Evolutionary conservation across 2,113 vertebrate genomes (phyloP).

Genomic region (Tamias sibiricus): DNA sequence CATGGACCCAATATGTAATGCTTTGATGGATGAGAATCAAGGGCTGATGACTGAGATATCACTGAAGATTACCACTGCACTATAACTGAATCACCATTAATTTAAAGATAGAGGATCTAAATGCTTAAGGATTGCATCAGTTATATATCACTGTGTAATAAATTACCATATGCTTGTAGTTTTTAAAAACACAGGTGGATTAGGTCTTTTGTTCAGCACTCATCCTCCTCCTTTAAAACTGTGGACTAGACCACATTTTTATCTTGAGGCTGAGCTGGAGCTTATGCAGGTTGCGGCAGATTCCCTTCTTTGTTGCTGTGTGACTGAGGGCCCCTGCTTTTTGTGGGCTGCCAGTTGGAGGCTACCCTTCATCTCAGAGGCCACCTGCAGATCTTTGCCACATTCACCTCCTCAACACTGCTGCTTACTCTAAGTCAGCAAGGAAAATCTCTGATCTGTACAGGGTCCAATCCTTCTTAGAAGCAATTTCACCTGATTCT

Average conservation of each 20-base stretch:
- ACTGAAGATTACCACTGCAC: neutral
- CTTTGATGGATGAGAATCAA: slow-evolving; percentile 56
- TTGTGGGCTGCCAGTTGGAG: neutral
- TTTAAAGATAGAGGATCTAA: slow-evolving; percentile 38
- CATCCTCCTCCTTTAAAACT: neutral
- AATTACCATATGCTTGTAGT: neutral
- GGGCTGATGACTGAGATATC: slow-evolving; percentile 63
- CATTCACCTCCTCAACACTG: neutral
- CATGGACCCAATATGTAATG: slow-evolving; percentile 34
- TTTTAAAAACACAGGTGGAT: neutral
- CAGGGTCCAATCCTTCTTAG: neutral
- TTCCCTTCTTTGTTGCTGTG: neutral
- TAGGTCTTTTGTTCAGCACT: neutral
- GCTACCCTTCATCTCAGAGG: neutral
- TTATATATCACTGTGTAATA: neutral
- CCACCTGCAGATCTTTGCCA: neutral
- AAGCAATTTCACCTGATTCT: neutral
- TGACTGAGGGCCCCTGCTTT: neutral
- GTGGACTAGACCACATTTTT: neutral
- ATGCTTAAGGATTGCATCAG: neutral
- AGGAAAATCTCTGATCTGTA: neutral
- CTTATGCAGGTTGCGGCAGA: neutral
- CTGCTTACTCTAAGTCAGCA: neutral
- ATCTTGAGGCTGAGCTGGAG: neutral
- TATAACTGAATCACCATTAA: slow-evolving; percentile 34